phyloP scores from a whole-genome alignment of 1,140 invertebrate genomes.

The Cepaea nemoralis region DNA sequence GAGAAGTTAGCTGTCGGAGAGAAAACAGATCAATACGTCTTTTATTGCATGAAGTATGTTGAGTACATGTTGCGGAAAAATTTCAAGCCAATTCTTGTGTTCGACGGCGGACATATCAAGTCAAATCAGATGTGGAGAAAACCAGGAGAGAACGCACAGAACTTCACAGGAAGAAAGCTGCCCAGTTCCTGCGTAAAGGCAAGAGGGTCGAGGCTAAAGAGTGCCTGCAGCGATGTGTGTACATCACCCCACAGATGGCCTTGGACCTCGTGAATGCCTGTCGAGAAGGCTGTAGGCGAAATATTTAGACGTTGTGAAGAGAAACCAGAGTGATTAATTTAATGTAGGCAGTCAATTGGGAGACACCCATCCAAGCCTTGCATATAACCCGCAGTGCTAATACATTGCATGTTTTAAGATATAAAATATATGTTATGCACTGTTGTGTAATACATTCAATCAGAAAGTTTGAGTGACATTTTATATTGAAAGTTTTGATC shows the following conservation, averaged over 20 bases:
- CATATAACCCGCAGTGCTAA: too few relatives aligned
- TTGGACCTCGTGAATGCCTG: slow-evolving; percentile 78
- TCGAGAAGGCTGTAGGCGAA: too few relatives aligned
- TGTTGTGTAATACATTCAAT: too few relatives aligned
- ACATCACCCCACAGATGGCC: slow-evolving; percentile 94
- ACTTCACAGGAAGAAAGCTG: slow-evolving; percentile 82
- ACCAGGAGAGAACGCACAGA: slow-evolving; percentile 85
- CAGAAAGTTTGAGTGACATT: too few relatives aligned
- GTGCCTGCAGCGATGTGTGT: slow-evolving; percentile 86
- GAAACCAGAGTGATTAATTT: too few relatives aligned
- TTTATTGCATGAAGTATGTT: slow-evolving; percentile 91
- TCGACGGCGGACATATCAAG: slow-evolving; percentile 94
- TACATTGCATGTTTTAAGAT: too few relatives aligned
- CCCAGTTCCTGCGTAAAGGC: slow-evolving; percentile 85
- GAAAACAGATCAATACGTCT: slow-evolving; percentile 87
- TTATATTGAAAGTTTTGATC: too few relatives aligned
- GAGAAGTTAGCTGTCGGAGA: slow-evolving; percentile 90
- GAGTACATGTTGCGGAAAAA: slow-evolving; percentile 83
- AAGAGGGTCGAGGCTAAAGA: slow-evolving; percentile 84
- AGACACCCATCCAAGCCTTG: too few relatives aligned
- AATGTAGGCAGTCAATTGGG: too few relatives aligned
- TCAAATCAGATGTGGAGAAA: slow-evolving; percentile 88
- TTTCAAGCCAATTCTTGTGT: slow-evolving; percentile 94
- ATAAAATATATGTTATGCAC: too few relatives aligned
- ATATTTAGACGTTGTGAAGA: too few relatives aligned